Conservation (phyloP, 2,797 vertebrate genomes). For the Sebastes oblongus region DNA sequence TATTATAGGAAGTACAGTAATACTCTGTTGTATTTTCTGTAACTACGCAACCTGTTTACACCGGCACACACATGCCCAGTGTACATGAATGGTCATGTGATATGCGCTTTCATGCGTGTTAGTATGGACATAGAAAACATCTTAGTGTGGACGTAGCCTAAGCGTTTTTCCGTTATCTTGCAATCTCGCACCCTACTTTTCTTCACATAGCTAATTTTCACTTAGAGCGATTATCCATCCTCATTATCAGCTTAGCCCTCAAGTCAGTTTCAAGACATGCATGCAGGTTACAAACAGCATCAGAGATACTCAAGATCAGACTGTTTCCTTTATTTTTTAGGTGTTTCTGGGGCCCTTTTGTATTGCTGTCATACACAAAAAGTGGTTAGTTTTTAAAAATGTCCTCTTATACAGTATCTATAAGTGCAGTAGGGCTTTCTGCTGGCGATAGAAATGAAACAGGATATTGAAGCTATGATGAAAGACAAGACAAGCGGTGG, state of each 20-base stretch:
- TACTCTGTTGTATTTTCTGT: no score
- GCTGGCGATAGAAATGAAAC: slow-evolving; percentile 50
- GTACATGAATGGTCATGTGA: neutral
- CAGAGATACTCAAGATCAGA: neutral
- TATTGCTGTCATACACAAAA: neutral
- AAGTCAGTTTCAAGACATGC: neutral
- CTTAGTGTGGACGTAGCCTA: neutral
- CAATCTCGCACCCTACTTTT: slow-evolving; percentile 28
- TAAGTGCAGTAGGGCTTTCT: slow-evolving; percentile 27
- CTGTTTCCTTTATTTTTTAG: neutral
- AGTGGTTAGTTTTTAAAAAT: slow-evolving; percentile 9
- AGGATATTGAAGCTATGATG: slow-evolving; percentile 63
- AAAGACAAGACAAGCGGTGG: slow-evolving; percentile 48
- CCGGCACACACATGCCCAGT: neutral
- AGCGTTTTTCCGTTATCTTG: slow-evolving; percentile 18
- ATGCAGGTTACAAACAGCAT: neutral
- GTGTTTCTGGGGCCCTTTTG: neutral
- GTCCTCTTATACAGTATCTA: neutral
- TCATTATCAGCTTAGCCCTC: neutral
- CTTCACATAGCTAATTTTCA: slow-evolving; percentile 27
- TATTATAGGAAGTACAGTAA: no score
- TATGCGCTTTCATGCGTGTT: neutral
- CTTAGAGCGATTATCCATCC: neutral
- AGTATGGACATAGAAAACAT: neutral
- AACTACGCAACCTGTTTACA: neutral